A percentile compares a stretch with the other conserved stretches of the same genome.
Evolutionary conservation across 2,797 vertebrate genomes (phyloP).

Genomic region (Peromyscus attwateri): DNA sequence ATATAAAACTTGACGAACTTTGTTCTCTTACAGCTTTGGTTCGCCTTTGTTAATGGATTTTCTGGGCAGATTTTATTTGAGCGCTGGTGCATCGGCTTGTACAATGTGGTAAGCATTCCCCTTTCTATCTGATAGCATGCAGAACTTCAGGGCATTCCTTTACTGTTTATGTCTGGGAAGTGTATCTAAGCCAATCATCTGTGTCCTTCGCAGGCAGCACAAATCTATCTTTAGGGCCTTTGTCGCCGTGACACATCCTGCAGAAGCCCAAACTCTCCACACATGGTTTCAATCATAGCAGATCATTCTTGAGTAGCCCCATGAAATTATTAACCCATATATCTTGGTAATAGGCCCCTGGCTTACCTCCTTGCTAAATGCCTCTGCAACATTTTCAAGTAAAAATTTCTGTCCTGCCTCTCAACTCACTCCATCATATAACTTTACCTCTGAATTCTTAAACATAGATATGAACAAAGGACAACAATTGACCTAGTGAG

Average conservation of each 20-base stretch:
- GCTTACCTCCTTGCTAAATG: constrained; percentile 64
- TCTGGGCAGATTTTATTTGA: constrained; percentile 99
- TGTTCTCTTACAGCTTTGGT: constrained; percentile 97
- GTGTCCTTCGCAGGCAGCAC: constrained; percentile 64
- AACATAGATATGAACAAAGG: constrained; percentile 79
- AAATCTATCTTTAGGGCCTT: constrained; percentile 72
- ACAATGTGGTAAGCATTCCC: constrained; percentile 96
- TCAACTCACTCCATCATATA: neutral
- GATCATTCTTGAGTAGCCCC: constrained; percentile 70
- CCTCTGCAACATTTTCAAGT: constrained; percentile 52
- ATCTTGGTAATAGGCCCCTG: constrained; percentile 69
- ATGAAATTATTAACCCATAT: constrained; percentile 80
- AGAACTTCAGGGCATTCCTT: constrained; percentile 64
- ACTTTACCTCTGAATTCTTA: constrained; percentile 79
- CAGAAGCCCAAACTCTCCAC: constrained; percentile 64
- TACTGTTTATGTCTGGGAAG: constrained; percentile 81
- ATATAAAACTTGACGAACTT: constrained; percentile 85
- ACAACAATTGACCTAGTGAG: neutral
- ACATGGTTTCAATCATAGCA: constrained; percentile 74
- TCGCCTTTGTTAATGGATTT: constrained; percentile 99
- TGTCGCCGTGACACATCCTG: constrained; percentile 67
- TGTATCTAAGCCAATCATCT: constrained; percentile 80
- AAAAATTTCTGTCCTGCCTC: constrained; percentile 64
- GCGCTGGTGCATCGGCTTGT: constrained; percentile 99
- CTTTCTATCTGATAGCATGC: constrained; percentile 69